Evolutionary conservation across 2,888 invertebrate genomes (phyloP), one percentile per base, ranked within the genome.

Genomic region (Tiliacea citrago): DNA sequence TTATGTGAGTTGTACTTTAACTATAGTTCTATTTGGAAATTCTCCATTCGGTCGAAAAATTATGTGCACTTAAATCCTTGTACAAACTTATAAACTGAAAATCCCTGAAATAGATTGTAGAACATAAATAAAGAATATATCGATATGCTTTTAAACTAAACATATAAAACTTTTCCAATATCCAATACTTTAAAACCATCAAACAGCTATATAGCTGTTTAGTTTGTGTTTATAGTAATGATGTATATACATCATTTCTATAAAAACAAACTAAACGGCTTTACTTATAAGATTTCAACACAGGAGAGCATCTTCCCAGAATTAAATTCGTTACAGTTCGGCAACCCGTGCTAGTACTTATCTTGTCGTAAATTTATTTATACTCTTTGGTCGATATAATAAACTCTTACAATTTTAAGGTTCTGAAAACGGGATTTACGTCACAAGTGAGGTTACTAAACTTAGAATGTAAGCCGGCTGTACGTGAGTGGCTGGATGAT

Each of bases 341-440:
- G 42, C 16, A 57, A 81, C 71, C 67, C 29, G 42, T 57, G 29
- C 65, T 39, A 75, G 24, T 67, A 60, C 57, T 65, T 76, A 68
- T 81, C 60, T 61, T 51, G 57, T 53, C 65, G 61, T 80, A 68
- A 72, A 81, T 70, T 35, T 70, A 63, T 75, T 79, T 80, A 81
- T 68, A 61, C 65, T 39, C 39, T 35, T 57, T 45, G 7, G n/a
- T 49, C 47, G 35, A 61, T 65, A 47, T 70, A 53, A 47, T 70
- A 53, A 51, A 55, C 51, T 57, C 57, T 70, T 55, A 53, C 7
- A 21, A 57, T 74, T 49, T 51, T 66, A 70, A 55, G 63, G 75
- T 58, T 69, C 61, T 45, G 18, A 51, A 73, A 47, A 45, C 24
- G 51, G 47, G 45, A 74, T 66, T 51, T 45, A 79, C 79, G 79